Base-by-base conservation (phyloP, 2,797 vertebrate species). In the Denticeps clupeoides region DNA sequence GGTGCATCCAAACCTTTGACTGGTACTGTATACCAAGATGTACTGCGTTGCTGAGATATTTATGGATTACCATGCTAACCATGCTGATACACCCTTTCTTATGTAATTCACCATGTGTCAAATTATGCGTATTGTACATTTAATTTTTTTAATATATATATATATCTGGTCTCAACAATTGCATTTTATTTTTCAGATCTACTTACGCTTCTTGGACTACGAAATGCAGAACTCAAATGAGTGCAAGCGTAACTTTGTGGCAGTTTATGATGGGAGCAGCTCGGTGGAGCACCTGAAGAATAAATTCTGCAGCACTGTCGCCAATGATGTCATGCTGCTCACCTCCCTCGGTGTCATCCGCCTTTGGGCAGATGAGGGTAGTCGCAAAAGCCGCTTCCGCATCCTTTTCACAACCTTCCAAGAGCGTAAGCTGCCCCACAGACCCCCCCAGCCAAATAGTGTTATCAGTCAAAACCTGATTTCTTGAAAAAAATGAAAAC, bases 191-290 rank as follows among this genome's bases (percentile, higher is more conserved):
- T n/a, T n/a, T n/a, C 71, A 98, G 94, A 92, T 98, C 70, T 97
- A 92, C 70, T 73, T 97, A 66, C 74, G 94, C 4, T 97, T 98
- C 68, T 77, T 98, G 77, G 93, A 98, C 71, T 98, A 98, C 1
- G 91, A 97, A 78, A 96, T 97, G 93, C 91, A 97, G 81, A 93
- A 98, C 72, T 98, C 93, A 1, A 99, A 99, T 0, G 93, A 99
- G 60, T 99, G 94, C 75, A 99, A 99, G 67, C 79, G 89, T 32
- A 99, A 99, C 72, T 99, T 99, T 51, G 91, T 97, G 31, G 94
- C 89, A 1, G 88, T 97, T 56, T 97, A 99, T 7, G 94, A 99
- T 0, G 94, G 94, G 31, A 93, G 89, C 82, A 93, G 93, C 35
- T 88, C 91, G 0, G 91, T 97, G 42, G 91, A 92, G 68, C 87